Percentiles rank a stretch among this genome's conserved stretches.
phyloP scores from a whole-genome alignment of 2,113 vertebrate genomes.

The Columba janthina region DNA sequence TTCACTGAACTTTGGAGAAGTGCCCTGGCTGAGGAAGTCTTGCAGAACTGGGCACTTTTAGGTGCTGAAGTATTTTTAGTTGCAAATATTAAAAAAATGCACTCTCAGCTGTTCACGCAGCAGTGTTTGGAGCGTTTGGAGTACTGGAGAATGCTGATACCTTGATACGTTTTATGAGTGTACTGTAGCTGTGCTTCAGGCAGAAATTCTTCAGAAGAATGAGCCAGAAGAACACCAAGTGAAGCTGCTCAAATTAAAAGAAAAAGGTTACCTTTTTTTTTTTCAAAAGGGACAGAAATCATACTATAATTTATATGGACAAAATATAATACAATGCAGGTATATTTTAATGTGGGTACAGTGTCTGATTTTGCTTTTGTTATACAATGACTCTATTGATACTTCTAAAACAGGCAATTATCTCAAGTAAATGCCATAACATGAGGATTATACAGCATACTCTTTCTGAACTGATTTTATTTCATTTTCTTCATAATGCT shows the following conservation, averaged over 20 bases:
- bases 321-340: background rate
- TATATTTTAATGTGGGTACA: background rate
- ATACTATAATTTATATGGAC: background rate
- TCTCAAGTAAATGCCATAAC: background rate
- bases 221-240: background rate
- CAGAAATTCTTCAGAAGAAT: slow-evolving; percentile 58
- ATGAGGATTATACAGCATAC: background rate
- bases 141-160: slow-evolving; percentile 50
- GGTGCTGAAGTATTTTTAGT: slow-evolving; percentile 15
- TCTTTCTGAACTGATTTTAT: background rate
- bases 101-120: slow-evolving; percentile 39
- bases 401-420: background rate
- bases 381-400: background rate
- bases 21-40: background rate
- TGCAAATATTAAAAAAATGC: slow-evolving; percentile 47
- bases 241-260: background rate
- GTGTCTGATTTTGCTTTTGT: background rate
- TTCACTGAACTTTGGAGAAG: background rate
- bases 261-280: background rate
- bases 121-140: slow-evolving; percentile 2
- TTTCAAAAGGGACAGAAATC: background rate
- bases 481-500: background rate
- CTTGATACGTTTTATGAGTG: slow-evolving; percentile 35
- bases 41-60: background rate
- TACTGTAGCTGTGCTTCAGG: slow-evolving; percentile 44